phyloP scores from a whole-genome alignment of 2,888 invertebrate species.

The Anthrax anthrax region DNA sequence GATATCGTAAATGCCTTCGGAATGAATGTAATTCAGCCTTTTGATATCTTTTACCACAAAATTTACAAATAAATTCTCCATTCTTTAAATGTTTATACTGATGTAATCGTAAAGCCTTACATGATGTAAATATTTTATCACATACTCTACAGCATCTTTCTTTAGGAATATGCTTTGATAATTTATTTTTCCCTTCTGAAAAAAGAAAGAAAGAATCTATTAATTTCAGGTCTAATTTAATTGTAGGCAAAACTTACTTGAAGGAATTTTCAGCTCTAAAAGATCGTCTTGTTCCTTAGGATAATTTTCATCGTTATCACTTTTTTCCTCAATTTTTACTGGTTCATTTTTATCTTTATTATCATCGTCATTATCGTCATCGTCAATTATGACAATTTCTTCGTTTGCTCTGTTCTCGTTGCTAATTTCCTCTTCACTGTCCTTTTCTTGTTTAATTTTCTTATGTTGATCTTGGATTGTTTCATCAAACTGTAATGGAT shows the following conservation, averaged over 20 bases:
- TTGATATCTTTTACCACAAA: neutral
- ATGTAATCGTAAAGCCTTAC: neutral
- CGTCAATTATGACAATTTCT: neutral
- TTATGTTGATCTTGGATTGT: no score
- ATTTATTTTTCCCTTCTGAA: neutral
- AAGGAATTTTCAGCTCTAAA: no score
- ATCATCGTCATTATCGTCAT: neutral
- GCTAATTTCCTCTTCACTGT: neutral
- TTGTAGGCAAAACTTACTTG: no score
- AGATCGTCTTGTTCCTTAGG: neutral
- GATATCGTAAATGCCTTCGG: neutral
- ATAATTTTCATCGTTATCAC: neutral
- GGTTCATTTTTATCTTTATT: neutral
- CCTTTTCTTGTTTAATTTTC: neutral
- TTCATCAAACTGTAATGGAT: no score
- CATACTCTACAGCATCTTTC: neutral
- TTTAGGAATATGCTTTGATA: neutral
- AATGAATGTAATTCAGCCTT: neutral
- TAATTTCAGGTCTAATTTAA: no score
- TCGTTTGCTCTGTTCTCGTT: neutral
- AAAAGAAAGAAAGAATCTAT: neutral
- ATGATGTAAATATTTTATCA: neutral
- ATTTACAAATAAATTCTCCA: neutral
- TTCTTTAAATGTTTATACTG: neutral
- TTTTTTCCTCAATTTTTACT: neutral